phyloP scores from a whole-genome alignment of 2,888 invertebrate species.

The Nomada fucata region DNA sequence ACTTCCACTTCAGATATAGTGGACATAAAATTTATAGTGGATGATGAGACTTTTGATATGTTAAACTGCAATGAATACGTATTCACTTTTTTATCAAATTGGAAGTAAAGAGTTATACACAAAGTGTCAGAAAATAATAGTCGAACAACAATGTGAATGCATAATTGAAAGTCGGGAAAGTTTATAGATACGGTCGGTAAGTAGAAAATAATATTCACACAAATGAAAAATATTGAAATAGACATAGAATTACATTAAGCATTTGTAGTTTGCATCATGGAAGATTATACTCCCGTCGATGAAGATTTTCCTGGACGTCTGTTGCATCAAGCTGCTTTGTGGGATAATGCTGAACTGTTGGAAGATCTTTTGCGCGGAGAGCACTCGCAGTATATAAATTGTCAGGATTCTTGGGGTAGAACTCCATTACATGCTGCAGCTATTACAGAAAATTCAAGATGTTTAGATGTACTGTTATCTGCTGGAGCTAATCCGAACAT shows the following conservation, averaged over 20 bases:
- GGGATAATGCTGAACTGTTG: constrained; percentile 95
- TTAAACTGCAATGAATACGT: constrained; percentile 14
- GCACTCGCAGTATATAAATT: constrained; percentile 87
- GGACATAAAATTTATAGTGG: constrained; percentile 25
- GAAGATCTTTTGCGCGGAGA: constrained; percentile 91
- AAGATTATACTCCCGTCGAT: constrained; percentile 92
- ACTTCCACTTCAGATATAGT: constrained; percentile 43
- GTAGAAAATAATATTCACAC: constrained; percentile 8
- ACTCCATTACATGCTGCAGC: constrained; percentile 94
- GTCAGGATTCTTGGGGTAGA: constrained; percentile 90
- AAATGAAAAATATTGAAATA: not conserved
- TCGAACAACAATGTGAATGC: constrained; percentile 7
- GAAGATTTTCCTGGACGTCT: constrained; percentile 92
- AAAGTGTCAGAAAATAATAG: constrained; percentile 34
- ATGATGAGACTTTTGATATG: constrained; percentile 7
- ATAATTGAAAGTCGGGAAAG: constrained; percentile 22
- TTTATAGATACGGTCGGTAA: constrained; percentile 36
- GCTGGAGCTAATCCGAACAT: constrained; percentile 90
- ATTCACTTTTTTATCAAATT: constrained; percentile 15
- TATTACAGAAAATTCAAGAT: constrained; percentile 90
- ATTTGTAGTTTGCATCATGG: constrained; percentile 79
- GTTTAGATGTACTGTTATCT: constrained; percentile 89
- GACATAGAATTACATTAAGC: not conserved
- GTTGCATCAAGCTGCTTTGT: constrained; percentile 93
- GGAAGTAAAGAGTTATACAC: constrained; percentile 26